A percentile compares a stretch with the other conserved stretches of the same genome.
Evolutionary conservation across 2,888 invertebrate species (phyloP).

Genomic region (Agrochola lychnidis): DNA sequence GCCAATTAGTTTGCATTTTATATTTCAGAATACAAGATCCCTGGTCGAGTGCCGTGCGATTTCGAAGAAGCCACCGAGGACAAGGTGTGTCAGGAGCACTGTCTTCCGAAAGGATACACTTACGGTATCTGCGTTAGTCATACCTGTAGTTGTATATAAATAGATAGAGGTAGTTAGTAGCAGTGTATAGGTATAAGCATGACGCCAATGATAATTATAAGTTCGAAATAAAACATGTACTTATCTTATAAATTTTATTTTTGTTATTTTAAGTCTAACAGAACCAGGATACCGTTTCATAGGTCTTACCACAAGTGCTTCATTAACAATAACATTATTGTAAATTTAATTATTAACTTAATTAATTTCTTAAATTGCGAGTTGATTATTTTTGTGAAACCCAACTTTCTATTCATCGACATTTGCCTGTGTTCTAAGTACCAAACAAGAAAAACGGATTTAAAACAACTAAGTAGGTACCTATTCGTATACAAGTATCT

Average conservation of each 20-base stretch:
- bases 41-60: conserved; percentile 75
- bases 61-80: conserved; percentile 80
- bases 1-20: conserved; percentile 9
- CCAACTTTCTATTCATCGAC: conserved; percentile 8
- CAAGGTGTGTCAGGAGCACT: conserved; percentile 79
- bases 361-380: conserved; percentile 32
- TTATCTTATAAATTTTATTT: conserved; percentile 22
- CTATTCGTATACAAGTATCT: conserved; percentile 44
- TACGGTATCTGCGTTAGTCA: conserved; percentile 83
- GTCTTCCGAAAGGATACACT: conserved; percentile 84
- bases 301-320: conserved; percentile 41
- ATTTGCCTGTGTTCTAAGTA: conserved; percentile 3
- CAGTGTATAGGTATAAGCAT: conserved; percentile 5
- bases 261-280: conserved; percentile 28
- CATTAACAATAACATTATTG: conserved; percentile 27
- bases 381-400: conserved; percentile 31
- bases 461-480: not conserved
- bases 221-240: conserved; percentile 49
- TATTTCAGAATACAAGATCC: conserved; percentile 67
- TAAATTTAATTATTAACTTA: conserved; percentile 19
- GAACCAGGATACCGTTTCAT: conserved; percentile 28
- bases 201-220: conserved; percentile 47
- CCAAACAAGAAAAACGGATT: conserved; percentile 24
- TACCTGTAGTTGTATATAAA: conserved; percentile 84
- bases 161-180: conserved; percentile 9